Conservation (phyloP, 2,888 invertebrate species). For the Lamellibrachia columna region DNA sequence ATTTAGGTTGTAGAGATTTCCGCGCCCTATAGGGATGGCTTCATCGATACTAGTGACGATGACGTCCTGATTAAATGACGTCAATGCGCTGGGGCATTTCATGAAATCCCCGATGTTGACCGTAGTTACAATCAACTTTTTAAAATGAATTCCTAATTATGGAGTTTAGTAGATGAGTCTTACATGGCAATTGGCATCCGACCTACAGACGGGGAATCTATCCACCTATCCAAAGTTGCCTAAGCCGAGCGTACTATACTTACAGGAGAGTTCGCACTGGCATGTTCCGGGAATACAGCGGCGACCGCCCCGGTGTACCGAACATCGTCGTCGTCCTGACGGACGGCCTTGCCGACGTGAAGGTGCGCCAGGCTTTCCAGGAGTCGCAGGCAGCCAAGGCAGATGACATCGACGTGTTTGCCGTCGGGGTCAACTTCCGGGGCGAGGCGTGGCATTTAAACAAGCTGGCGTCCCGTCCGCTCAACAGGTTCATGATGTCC, state of each 20-base stretch:
- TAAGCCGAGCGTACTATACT: slow-evolving; percentile 39
- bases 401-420: slow-evolving; percentile 13
- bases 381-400: slow-evolving; percentile 8
- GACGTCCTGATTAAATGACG: no score
- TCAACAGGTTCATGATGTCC: background rate
- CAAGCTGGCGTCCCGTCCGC: slow-evolving; percentile 21
- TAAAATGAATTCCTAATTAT: background rate
- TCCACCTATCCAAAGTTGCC: background rate
- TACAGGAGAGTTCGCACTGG: slow-evolving; percentile 46
- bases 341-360: background rate
- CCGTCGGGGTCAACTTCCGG: slow-evolving; percentile 22
- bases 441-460: slow-evolving; percentile 20
- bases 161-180: background rate
- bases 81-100: no score
- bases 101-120: no score
- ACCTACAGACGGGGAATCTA: background rate
- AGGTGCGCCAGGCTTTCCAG: background rate
- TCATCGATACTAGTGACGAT: no score
- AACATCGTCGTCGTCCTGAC: slow-evolving; percentile 32
- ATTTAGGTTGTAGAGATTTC: no score
- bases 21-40: no score
- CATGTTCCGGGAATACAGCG: slow-evolving; percentile 52
- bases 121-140: no score
- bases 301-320: slow-evolving; percentile 53
- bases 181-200: background rate